Evolutionary conservation across 2,113 vertebrate species (phyloP).

Genomic region (Gavialis gangeticus): DNA sequence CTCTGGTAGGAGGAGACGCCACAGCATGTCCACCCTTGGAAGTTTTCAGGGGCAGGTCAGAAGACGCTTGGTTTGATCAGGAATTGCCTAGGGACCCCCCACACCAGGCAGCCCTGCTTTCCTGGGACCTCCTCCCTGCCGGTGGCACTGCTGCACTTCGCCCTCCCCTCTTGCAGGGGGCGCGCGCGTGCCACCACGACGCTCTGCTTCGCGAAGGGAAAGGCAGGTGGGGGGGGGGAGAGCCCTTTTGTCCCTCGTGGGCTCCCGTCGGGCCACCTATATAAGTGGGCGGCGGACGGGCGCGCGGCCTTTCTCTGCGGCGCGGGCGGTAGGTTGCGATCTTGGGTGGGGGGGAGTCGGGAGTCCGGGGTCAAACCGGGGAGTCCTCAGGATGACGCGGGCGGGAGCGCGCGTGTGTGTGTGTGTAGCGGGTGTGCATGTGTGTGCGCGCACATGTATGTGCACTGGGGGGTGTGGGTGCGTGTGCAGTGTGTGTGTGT

Average conservation of each 20-base stretch:
- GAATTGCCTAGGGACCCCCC: too few relatives aligned
- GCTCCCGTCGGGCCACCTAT: background rate
- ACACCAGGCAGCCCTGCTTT: too few relatives aligned
- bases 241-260: rapidly evolving
- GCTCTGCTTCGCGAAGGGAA: background rate
- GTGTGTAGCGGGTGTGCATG: too few relatives aligned
- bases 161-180: background rate
- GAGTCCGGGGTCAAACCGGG: background rate
- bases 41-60: too few relatives aligned
- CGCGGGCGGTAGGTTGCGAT: rapidly evolving
- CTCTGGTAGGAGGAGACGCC: too few relatives aligned
- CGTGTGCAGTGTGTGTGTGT: too few relatives aligned
- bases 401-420: too few relatives aligned
- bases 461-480: too few relatives aligned
- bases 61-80: too few relatives aligned
- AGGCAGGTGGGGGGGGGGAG: background rate
- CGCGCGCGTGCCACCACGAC: rapidly evolving
- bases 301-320: rapidly evolving
- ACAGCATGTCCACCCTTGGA: too few relatives aligned
- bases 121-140: rapidly evolving
- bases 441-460: too few relatives aligned
- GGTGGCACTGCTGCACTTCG: rapidly evolving
- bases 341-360: rapidly evolving
- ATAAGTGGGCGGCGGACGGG: rapidly evolving
- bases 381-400: too few relatives aligned